phyloP scores from a whole-genome alignment of 2,888 invertebrate species.

The Euphydryas editha region DNA sequence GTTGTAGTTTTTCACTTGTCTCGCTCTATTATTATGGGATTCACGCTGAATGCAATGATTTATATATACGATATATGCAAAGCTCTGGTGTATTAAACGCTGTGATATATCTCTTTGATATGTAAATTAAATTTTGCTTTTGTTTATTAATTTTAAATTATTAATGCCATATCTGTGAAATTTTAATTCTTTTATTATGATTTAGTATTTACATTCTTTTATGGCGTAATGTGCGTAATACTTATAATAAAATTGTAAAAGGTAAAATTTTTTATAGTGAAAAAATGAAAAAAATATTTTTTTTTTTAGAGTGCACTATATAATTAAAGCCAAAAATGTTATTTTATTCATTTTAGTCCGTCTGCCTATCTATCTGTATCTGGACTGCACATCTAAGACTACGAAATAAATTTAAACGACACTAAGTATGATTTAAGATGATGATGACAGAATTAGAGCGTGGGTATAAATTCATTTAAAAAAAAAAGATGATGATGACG shows the following conservation, averaged over 20 bases:
- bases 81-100: constrained; percentile 8
- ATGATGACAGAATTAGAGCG: too few relatives aligned
- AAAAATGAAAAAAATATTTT: too few relatives aligned
- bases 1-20: constrained; percentile 71
- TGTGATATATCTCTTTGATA: not conserved
- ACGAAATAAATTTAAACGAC: too few relatives aligned
- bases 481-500: too few relatives aligned
- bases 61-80: constrained; percentile 3
- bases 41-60: constrained; percentile 32
- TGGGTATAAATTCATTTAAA: too few relatives aligned
- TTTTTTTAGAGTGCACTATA: too few relatives aligned
- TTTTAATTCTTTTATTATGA: not conserved
- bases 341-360: too few relatives aligned
- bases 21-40: constrained; percentile 51
- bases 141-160: constrained; percentile 6
- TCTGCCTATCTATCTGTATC: too few relatives aligned
- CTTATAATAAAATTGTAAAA: not conserved
- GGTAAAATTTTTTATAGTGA: too few relatives aligned
- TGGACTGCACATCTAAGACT: too few relatives aligned
- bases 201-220: not conserved
- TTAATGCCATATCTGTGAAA: not conserved
- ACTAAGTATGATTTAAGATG: too few relatives aligned
- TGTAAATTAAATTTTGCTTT: constrained; percentile 10
- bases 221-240: not conserved
- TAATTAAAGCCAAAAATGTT: too few relatives aligned